Conservation (phyloP, 2,113 vertebrate species). For the Halcyon senegalensis region DNA sequence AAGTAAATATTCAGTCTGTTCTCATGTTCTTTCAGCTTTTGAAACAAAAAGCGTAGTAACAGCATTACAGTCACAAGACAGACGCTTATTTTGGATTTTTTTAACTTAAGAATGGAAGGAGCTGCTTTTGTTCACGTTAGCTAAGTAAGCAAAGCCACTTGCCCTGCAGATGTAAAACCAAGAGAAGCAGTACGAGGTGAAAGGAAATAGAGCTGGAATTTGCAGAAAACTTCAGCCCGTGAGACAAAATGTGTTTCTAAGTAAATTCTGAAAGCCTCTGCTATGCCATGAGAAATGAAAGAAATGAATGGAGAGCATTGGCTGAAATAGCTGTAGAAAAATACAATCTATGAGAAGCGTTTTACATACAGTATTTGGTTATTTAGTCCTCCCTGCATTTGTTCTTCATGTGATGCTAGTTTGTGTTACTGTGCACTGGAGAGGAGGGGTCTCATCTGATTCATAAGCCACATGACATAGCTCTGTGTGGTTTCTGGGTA, state of each 20-base stretch:
- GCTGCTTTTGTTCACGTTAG: not conserved
- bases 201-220: not conserved
- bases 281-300: not conserved
- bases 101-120: not conserved
- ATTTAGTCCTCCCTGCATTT: not conserved
- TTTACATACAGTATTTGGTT: not conserved
- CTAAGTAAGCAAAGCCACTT: not conserved
- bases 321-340: not conserved
- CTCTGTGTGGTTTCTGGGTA: not conserved
- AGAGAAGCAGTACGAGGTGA: not conserved
- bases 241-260: not conserved
- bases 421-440: not conserved
- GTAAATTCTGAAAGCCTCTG: not conserved
- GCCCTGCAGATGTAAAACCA: not conserved
- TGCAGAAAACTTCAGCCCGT: not conserved
- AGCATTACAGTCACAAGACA: not conserved
- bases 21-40: not conserved
- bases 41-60: not conserved
- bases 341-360: not conserved
- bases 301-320: rapidly evolving
- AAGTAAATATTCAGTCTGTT: not conserved
- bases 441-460: not conserved
- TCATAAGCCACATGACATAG: not conserved
- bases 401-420: not conserved
- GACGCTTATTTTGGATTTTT: not conserved